Conservation (phyloP, 30 jellyfish, hydroid and myxozoan species). For the Cassiopea xamachana region DNA sequence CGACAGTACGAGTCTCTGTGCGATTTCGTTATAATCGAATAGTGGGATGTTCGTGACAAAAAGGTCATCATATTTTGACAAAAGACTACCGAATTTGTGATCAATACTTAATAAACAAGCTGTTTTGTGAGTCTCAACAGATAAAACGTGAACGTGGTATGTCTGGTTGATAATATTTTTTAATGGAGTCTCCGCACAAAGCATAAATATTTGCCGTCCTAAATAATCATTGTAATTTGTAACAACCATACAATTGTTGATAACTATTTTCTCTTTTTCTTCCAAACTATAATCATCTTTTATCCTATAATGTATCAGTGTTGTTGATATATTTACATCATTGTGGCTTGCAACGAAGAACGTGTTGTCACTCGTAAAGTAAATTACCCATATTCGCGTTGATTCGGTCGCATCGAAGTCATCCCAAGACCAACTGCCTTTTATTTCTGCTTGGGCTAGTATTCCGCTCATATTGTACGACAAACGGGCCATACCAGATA, state of each 20-base stretch:
- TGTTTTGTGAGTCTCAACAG: constrained; percentile 70
- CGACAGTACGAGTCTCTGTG: constrained; percentile 92
- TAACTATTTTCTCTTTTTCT: constrained; percentile 58
- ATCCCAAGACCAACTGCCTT: constrained; percentile 99
- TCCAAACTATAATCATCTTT: constrained; percentile 83
- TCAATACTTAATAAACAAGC: constrained; percentile 82
- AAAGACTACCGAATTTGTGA: constrained; percentile 94
- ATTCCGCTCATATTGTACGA: constrained; percentile 97
- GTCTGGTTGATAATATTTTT: constrained; percentile 91
- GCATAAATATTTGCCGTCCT: constrained; percentile 79
- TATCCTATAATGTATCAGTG: constrained; percentile 81
- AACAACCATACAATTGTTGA: constrained; percentile 88
- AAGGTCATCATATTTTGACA: constrained; percentile 94
- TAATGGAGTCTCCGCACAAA: constrained; percentile 97
- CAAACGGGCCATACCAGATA: constrained; percentile 90
- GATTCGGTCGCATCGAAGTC: constrained; percentile 98
- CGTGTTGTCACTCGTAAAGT: constrained; percentile 76
- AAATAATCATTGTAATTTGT: constrained; percentile 94
- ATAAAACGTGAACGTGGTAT: constrained; percentile 76
- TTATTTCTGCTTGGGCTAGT: constrained; percentile 94
- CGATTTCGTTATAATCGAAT: constrained; percentile 90
- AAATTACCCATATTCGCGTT: constrained; percentile 96
- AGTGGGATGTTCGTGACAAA: constrained; percentile 96
- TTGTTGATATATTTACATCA: constrained; percentile 77
- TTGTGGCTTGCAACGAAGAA: constrained; percentile 92